Evolutionary conservation across 1,140 invertebrate genomes (phyloP), one percentile per base, ranked within the genome.

Genomic region (Lucilia sericata): DNA sequence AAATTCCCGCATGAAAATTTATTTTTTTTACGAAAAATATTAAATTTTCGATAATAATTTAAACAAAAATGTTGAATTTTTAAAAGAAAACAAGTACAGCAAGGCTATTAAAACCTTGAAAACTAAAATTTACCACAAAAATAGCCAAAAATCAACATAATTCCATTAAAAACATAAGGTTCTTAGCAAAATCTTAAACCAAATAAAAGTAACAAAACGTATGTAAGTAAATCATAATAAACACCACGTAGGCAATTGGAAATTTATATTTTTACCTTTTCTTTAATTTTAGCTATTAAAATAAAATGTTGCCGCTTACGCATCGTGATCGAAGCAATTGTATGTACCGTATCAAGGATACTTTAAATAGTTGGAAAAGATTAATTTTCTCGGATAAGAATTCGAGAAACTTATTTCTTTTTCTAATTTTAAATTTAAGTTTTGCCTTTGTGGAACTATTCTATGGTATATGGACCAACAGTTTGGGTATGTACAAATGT

Each of bases 391-490:
- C 97, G 2, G 98, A 99, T 91, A 94, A 94, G 88, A 98, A 96
- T 91, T 98, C 97, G 4, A 94, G 97, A 87, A 99, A 99, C 92
- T 93, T 99, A 85, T 98, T 99, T 91, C 92, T 98, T n/a, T 99
- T 99, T 90, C 93, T 99, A 0, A 85, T 98, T 74, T 92, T 99
- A 10, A 99, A 99, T 92, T 93, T 99, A 84, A 97, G 96, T 4
- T 98, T 98, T 92, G 97, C 98, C 4, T 99, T 99, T 92, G 97
- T 99, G 17, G 98, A 99, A 92, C 92, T 99, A 81, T 93, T 95
- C 82, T 99, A 99, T 92, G 98, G 98, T 84, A 94, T 98, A 86
- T 98, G 95, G 97, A 98, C 97, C 83, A 99, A 99, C 92, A 99
- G 98, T 91, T 94, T 96, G 92, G 95, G 94, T 94, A 88, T 92